Percentiles rank a stretch among this genome's conserved stretches.
These are phyloP conservation scores for Monoplex corrugatus DNA, from an alignment of 2,888 invertebrate genomes.

Conservation along the genomic window DNA sequence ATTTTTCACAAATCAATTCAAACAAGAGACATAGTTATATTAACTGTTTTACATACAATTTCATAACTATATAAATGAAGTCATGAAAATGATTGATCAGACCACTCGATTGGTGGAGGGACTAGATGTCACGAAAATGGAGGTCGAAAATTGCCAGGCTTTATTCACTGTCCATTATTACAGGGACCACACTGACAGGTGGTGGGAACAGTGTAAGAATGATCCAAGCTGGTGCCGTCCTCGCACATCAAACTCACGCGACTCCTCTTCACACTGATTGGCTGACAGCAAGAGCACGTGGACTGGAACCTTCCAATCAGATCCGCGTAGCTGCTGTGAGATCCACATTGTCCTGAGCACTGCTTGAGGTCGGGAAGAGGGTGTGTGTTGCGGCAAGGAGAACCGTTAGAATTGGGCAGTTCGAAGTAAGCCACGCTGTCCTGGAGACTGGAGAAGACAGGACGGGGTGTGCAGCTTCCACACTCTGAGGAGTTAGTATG, in stretches of 20 bases:
- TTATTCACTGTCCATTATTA: neutral
- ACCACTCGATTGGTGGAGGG: neutral
- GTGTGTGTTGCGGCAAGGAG: conserved; percentile 66
- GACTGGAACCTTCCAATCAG: conserved; percentile 66
- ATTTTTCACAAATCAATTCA: no score
- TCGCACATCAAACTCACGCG: conserved; percentile 65
- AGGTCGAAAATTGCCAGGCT: neutral
- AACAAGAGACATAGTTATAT: no score
- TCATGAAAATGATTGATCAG: neutral
- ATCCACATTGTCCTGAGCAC: conserved; percentile 72
- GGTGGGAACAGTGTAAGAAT: conserved; percentile 66
- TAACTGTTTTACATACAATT: neutral
- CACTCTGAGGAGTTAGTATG: conserved; percentile 48
- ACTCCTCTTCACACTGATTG: conserved; percentile 60
- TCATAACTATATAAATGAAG: neutral
- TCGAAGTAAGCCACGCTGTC: conserved; percentile 69
- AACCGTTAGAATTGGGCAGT: conserved; percentile 60
- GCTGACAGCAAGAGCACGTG: conserved; percentile 71
- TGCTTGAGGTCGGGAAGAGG: conserved; percentile 67
- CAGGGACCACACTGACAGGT: conserved; percentile 71
- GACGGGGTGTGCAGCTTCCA: conserved; percentile 66
- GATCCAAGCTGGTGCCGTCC: conserved; percentile 66
- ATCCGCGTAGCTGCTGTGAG: conserved; percentile 64
- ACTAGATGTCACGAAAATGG: neutral
- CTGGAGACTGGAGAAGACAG: conserved; percentile 64